phyloP scores from a whole-genome alignment of 2,113 vertebrate genomes.

The Calyptommatus sinebrachiatus region DNA sequence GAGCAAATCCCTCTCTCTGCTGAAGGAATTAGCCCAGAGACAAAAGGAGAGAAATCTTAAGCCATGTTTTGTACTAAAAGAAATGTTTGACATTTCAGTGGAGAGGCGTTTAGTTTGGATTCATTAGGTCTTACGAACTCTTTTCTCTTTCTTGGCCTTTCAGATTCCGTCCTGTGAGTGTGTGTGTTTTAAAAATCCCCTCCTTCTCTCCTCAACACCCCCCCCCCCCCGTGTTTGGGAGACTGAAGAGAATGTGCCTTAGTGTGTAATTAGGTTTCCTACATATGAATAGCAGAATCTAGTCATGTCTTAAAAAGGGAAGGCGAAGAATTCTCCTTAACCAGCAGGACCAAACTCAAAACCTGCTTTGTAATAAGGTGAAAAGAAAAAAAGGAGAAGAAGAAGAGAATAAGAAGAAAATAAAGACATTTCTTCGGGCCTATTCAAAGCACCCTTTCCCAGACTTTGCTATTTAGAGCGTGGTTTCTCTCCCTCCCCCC shows the following conservation, averaged over 20 bases:
- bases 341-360: slow-evolving; percentile 82
- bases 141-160: slow-evolving; percentile 82
- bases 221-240: slow-evolving; percentile 77
- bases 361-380: slow-evolving; percentile 74
- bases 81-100: slow-evolving; percentile 93
- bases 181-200: background rate
- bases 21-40: slow-evolving; percentile 93
- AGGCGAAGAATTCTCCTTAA: slow-evolving; percentile 78
- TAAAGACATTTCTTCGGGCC: slow-evolving; percentile 62
- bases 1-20: slow-evolving; percentile 89
- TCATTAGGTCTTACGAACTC: slow-evolving; percentile 93
- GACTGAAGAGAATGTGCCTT: slow-evolving; percentile 87
- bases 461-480: background rate
- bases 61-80: slow-evolving; percentile 89
- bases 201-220: background rate
- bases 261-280: slow-evolving; percentile 96
- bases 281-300: slow-evolving; percentile 87
- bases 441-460: slow-evolving; percentile 31
- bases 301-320: slow-evolving; percentile 85
- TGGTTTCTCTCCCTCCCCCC: background rate
- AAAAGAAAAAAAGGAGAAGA: slow-evolving; percentile 46
- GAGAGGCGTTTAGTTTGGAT: slow-evolving; percentile 95
- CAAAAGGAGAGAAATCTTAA: slow-evolving; percentile 92
- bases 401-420: slow-evolving; percentile 52
- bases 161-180: slow-evolving; percentile 75